These are phyloP conservation scores for Metopia argyrocephala DNA, from an alignment of 2,888 invertebrate species.

Conservation along the genomic window DNA sequence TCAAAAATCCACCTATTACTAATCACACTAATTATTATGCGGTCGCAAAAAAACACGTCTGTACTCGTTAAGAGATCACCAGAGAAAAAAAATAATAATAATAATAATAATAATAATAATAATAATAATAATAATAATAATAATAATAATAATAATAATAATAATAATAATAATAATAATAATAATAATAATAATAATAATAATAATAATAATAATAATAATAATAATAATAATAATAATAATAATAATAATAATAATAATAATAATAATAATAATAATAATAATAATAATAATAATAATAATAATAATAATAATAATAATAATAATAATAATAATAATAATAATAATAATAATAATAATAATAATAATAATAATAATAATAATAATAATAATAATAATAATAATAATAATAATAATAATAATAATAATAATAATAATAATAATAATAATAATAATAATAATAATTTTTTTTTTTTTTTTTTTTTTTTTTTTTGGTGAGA, in stretches of 20 bases:
- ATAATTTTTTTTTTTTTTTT: no score
- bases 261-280: neutral
- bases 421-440: no score
- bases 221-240: neutral
- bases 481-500: no score
- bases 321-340: neutral
- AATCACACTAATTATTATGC: no score
- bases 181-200: neutral
- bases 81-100: neutral
- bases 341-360: neutral
- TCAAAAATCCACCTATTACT: no score
- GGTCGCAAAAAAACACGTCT: no score
- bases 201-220: neutral
- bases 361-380: neutral
- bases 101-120: neutral
- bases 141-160: neutral
- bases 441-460: no score
- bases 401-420: neutral
- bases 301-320: neutral
- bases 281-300: neutral
- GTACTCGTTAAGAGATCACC: no score
- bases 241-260: neutral
- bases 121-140: neutral
- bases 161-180: neutral
- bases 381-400: neutral